Evolutionary conservation across 2,888 invertebrate genomes (phyloP), one percentile per base, ranked within the genome.

Genomic region (Pachliopta kotzebuea): DNA sequence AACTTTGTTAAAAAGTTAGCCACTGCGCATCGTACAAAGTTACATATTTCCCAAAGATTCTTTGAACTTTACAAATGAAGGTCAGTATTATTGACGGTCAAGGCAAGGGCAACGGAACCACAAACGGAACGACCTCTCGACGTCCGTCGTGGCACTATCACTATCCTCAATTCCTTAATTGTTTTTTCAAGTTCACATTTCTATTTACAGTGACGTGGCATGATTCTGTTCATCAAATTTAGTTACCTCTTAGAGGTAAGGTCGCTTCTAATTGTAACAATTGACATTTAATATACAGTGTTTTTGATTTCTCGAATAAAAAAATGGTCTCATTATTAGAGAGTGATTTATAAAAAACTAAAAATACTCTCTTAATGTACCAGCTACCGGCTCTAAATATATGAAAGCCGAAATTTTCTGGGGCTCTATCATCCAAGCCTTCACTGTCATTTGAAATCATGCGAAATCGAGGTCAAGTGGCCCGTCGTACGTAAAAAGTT

Each of bases 151-250:
- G 23, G 21, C 24, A n/a, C 24, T 65, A 21, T 60, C 37, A 52
- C 56, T 53, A 60, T 65, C 60, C 65, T 65, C 60, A 60, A 65
- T 53, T 17, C 60, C 53, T 65, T 65, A 60, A 56, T 64, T 60
- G 60, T 56, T 60, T 52, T 29, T n/a, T 60, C 60, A 60, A 60
- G 56, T 56, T 7, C 49, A 56, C 60, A 60, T 65, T 65, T 60
- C 65, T 60, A 60, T 60, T 65, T 57, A 60, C 21, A 56, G 52
- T n/a, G n/a, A 17, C 24, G 56, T 56, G 45, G 52, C 21, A 31
- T 24, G 55, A 42, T 20, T 53, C 52, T 50, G 21, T 52, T 42
- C 20, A 50, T 24, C 45, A 49, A 14, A 37, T 37, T 37, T 50
- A 37, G 60, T 53, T 52, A 42, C 52, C 52, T 23, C 50, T 26